Base-by-base conservation (phyloP, 1,140 invertebrate species). In the Sipha flava region DNA sequence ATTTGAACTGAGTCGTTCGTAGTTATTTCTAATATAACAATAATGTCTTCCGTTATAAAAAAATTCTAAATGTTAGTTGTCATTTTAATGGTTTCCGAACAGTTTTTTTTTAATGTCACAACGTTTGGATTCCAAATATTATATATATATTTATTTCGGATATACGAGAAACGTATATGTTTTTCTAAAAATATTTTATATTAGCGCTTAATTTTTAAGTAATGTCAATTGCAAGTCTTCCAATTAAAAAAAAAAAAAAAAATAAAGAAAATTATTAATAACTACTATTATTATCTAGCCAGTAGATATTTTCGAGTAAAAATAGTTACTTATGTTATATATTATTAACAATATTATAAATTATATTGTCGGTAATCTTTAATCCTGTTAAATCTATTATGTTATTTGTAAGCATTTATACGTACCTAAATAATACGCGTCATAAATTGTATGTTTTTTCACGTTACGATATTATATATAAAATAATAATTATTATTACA, bases 191-290 rank as follows among this genome's bases (percentile, higher is more conserved):
- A 45, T 45, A 68, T 29, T n/a, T n/a, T 68, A 37, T 43, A 68
- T 45, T 70, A 70, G 66, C 7, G 66, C 21, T 45, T 70, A 70
- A 70, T 45, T 70, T 12, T 70, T 70, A 45, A 70, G 26, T 70
- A 66, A 37, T 14, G 64, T 66, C 66, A 70, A 70, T 70, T 70
- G 66, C 43, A 29, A 68, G 66, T 70, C 40, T 70, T 70, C 66
- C 66, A 70, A 45, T 29, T 31, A 23, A 43, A 70, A 6, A 26
- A 70, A 45, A 47, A 40, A 23, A 43, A 70, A 6, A 26, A 70
- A 6, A 16, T 6, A 43, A n/a, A n/a, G n/a, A n/a, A n/a, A n/a
- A n/a, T n/a, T n/a, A n/a, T n/a, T n/a, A n/a, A n/a, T n/a, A n/a
- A n/a, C n/a, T n/a, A 40, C 37, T 40, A 6, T 40, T 40, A 40